phyloP scores from a whole-genome alignment of 35 echinoderm and acorn worm species.

The Heliocidaris tuberculata region DNA sequence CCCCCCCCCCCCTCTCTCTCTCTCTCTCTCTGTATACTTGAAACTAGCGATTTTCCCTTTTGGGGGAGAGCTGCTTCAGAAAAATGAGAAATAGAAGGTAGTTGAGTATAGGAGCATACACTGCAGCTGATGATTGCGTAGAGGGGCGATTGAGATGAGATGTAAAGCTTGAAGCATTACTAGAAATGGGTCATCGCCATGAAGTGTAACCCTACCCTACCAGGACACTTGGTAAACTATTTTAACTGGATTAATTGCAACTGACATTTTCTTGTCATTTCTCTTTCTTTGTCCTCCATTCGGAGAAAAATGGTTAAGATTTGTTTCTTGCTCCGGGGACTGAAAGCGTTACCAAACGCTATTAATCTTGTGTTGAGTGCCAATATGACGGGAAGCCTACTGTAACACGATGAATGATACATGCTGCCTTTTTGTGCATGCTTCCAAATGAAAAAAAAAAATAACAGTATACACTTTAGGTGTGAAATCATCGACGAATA shows the following conservation, averaged over 20 bases:
- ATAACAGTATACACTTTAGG: neutral
- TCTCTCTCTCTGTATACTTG: neutral
- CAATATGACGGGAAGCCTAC: neutral
- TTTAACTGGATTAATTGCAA: neutral
- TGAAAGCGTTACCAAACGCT: neutral
- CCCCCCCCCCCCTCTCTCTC: neutral
- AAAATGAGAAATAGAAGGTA: neutral
- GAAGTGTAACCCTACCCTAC: neutral
- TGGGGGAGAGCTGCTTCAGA: neutral
- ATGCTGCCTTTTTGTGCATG: neutral
- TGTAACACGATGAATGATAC: too few relatives aligned
- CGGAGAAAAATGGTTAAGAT: neutral
- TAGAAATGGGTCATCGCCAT: neutral
- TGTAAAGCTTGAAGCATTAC: neutral
- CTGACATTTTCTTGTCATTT: neutral
- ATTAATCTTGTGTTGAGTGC: neutral
- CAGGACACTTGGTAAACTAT: conserved; percentile 1
- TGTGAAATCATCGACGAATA: neutral
- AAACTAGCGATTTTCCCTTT: neutral
- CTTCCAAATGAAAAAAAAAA: neutral
- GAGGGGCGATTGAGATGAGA: neutral
- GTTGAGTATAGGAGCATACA: neutral
- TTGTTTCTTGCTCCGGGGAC: neutral
- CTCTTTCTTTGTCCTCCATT: neutral
- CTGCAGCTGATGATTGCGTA: neutral